Conservation (phyloP, 2,888 invertebrate species). For the Orchestes rusci region DNA sequence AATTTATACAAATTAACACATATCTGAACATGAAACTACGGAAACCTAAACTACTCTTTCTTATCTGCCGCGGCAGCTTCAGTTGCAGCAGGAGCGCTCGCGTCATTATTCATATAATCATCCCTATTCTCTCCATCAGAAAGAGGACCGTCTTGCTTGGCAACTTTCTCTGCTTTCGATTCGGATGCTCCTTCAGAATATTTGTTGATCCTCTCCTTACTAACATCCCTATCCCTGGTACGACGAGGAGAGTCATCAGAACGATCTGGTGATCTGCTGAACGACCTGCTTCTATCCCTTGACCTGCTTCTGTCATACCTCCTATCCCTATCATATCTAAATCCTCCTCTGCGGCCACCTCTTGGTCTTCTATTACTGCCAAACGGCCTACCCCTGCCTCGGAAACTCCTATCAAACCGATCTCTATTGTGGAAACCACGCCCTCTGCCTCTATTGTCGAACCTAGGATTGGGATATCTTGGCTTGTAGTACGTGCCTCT, state of each 20-base stretch:
- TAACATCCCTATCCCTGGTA: slow-evolving; percentile 35
- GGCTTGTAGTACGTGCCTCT: slow-evolving; percentile 75
- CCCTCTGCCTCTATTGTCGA: slow-evolving; percentile 46
- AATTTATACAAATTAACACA: no score
- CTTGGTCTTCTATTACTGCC: slow-evolving; percentile 33
- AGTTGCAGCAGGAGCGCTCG: not conserved
- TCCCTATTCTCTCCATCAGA: slow-evolving; percentile 54
- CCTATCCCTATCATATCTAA: slow-evolving; percentile 64
- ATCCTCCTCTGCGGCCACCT: slow-evolving; percentile 43
- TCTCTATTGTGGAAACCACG: slow-evolving; percentile 40
- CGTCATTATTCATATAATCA: slow-evolving; percentile 39
- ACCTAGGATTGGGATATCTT: slow-evolving; percentile 59
- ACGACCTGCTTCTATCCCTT: slow-evolving; percentile 41
- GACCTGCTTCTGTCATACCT: slow-evolving; percentile 57
- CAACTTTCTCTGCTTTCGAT: slow-evolving; percentile 29
- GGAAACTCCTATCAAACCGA: slow-evolving; percentile 39
- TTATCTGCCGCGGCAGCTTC: no score
- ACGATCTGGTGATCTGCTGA: slow-evolving; percentile 49
- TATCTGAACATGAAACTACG: no score
- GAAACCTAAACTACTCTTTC: no score
- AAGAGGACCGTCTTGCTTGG: slow-evolving; percentile 46
- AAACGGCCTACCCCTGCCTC: slow-evolving; percentile 40
- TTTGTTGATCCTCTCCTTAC: slow-evolving; percentile 53
- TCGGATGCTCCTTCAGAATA: slow-evolving; percentile 39
- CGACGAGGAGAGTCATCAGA: slow-evolving; percentile 26